Base-by-base conservation (phyloP, 2,113 vertebrate species). In the Cnemophilus loriae region DNA sequence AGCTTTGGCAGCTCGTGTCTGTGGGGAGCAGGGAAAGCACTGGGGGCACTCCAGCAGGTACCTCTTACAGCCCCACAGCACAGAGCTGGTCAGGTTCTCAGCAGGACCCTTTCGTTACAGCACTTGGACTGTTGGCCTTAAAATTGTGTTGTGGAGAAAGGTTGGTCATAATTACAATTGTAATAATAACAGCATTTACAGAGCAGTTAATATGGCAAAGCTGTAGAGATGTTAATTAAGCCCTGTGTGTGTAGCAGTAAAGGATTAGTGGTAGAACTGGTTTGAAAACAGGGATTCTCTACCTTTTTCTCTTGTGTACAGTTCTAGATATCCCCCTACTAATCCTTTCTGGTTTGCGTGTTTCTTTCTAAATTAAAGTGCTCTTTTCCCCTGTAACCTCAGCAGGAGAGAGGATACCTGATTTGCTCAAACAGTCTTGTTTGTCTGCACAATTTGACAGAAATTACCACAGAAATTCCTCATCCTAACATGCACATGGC, bases 251-350 rank as follows among this genome's bases (percentile, higher is more conserved):
- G 60, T 49, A 61, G 68, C 86, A 84, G 56, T 68, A 9, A 78
- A 71, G 77, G 68, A 22, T 90, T 86, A 64, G 93, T 86, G 56
- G 93, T 60, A 78, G 73, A 91, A 82, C 84, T 96, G 89, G 71
- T 90, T 87, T 85, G 91, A 49, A 76, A 90, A n/a, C 53, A 70
- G 39, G n/a, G 91, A 59, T 94, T 95, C 75, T 97, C 59, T 96
- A 15, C 21, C 44, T 16, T 28, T 53, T 84, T 77, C 33, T 60
- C 19, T 63, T 69, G 19, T 42, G 24, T 16, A 7, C 18, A 20
- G 33, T 53, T 86, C 56, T 90, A 27, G 16, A 16, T 75, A 30
- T 56, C 32, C 64, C 64, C 32, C 15, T 86, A 9, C 30, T 32
- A 76, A 55, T 79, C 50, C 20, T 12, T 83, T 79, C 57, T 74